Percentiles rank a stretch among this genome's conserved stretches.
These are phyloP conservation scores for Tethya wilhelma DNA, from an alignment of 37 sponge, comb jelly and placozoan genomes.

Conservation along the genomic window DNA sequence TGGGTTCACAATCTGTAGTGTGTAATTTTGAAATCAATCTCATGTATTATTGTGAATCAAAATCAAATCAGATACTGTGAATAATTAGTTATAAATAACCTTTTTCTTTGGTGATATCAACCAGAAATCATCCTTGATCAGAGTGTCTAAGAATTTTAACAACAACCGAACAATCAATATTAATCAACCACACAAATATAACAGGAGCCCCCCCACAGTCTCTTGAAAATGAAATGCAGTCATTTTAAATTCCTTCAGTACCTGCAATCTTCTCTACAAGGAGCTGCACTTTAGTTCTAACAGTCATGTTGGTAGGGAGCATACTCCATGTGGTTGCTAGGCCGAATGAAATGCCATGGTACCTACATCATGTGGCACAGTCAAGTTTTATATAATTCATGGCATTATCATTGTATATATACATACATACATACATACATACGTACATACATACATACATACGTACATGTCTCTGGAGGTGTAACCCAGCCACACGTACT, in stretches of 20 bases:
- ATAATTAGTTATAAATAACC: background rate
- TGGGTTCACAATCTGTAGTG: constrained; percentile 42
- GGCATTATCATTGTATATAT: no score
- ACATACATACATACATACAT: no score
- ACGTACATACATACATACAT: background rate
- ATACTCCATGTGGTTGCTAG: constrained; percentile 37
- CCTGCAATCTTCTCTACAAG: constrained; percentile 19
- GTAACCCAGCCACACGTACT: constrained; percentile 53
- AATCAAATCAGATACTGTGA: background rate
- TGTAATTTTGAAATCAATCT: background rate
- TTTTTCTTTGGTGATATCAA: constrained; percentile 49
- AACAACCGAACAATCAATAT: no score
- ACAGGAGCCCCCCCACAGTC: no score
- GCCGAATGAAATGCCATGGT: constrained; percentile 54
- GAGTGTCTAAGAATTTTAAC: constrained; percentile 33
- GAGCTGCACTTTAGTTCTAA: constrained; percentile 8
- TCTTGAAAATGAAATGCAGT: no score
- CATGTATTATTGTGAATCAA: background rate
- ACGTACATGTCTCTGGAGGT: constrained; percentile 68
- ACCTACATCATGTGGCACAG: constrained; percentile 35
- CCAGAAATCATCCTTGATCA: constrained; percentile 53
- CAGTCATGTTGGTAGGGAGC: constrained; percentile 10
- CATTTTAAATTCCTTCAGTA: background rate
- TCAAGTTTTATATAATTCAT: no score
- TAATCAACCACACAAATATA: no score